Percentiles rank a stretch among this genome's conserved stretches.
phyloP scores from a whole-genome alignment of 2,797 vertebrate species.

The Eulemur mongoz region DNA sequence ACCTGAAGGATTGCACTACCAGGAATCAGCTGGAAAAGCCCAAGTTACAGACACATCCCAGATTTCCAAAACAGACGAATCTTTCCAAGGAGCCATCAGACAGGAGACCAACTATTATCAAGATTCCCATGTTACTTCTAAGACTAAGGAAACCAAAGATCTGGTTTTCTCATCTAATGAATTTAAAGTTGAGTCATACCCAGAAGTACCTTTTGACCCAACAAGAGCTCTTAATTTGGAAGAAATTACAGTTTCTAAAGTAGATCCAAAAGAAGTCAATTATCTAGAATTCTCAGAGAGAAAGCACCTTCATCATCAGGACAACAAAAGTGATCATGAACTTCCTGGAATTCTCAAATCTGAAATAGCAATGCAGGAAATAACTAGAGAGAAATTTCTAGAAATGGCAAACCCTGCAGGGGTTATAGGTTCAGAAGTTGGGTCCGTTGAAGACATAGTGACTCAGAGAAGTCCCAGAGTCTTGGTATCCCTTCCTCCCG shows the following conservation, averaged over 20 bases:
- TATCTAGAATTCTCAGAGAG: slow-evolving; percentile 20
- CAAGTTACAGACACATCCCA: not conserved
- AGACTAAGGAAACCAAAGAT: slow-evolving; percentile 48
- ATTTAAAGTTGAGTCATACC: slow-evolving; percentile 51
- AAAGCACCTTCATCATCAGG: slow-evolving; percentile 21
- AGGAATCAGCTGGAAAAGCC: slow-evolving; percentile 46
- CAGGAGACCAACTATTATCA: not conserved
- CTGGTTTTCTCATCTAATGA: slow-evolving; percentile 23
- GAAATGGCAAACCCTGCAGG: not conserved
- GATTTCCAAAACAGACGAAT: slow-evolving; percentile 7
- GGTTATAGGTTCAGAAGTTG: not conserved
- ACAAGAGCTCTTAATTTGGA: slow-evolving; percentile 41
- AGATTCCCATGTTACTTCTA: not conserved
- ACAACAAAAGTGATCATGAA: not conserved
- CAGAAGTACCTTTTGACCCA: slow-evolving; percentile 48
- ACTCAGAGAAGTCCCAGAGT: slow-evolving; percentile 20
- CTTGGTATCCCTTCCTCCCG: slow-evolving; percentile 44
- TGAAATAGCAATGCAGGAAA: slow-evolving; percentile 52
- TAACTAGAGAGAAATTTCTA: not conserved
- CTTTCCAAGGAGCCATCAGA: not conserved
- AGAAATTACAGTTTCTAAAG: slow-evolving; percentile 26
- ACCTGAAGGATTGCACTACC: slow-evolving; percentile 21
- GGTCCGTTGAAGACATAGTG: slow-evolving; percentile 19
- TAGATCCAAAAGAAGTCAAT: not conserved
- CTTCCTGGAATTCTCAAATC: slow-evolving; percentile 7